Evolutionary conservation across 2,888 invertebrate species (phyloP), one percentile per base, ranked within the genome.

Genomic region (Campoletis raptor): DNA sequence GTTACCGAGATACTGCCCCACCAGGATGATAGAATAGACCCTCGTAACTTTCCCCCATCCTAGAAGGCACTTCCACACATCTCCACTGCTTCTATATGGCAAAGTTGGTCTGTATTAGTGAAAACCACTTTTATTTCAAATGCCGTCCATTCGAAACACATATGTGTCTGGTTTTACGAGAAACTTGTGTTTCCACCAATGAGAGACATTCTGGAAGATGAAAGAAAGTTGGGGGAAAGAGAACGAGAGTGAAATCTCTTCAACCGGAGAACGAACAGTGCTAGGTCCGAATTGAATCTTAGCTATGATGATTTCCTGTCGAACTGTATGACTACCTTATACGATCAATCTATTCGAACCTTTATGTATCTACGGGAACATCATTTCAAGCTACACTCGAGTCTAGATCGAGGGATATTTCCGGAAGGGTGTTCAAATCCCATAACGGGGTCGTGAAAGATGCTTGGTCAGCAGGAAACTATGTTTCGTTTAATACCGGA

Each of bases 401-500:
- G 54, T 72, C 54, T 66, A n/a, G 57, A 12, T 73, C 54, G 57
- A 74, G 57, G 18, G 73, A 45, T 70, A 85, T 74, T 73, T 82
- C 82, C 74, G 74, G 69, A 45, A 76, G 69, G 30, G 67, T 79
- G 64, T 61, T 74, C 52, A 76, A 82, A 37, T 64, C 52, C 52
- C 15, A 36, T 42, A 30, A 67, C 30, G 37, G 45, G 48, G 4
- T 70, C 45, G 45, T 61, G 69, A 21, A 76, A 42, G 45, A 77
- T 30, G 48, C 45, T 64, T 18, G 79, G 79, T 70, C 79, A 76
- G 74, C 79, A 66, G 52, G 79, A 74, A 48, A 69, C 52, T 70
- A 66, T 73, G 78, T 81, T 85, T 69, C 61, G 69, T 61, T 82
- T 76, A 45, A 69, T 70, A 48, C 82, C 67, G 85, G 82, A 79